phyloP scores from a whole-genome alignment of 2,113 vertebrate genomes.

The Nothoprocta pentlandii region DNA sequence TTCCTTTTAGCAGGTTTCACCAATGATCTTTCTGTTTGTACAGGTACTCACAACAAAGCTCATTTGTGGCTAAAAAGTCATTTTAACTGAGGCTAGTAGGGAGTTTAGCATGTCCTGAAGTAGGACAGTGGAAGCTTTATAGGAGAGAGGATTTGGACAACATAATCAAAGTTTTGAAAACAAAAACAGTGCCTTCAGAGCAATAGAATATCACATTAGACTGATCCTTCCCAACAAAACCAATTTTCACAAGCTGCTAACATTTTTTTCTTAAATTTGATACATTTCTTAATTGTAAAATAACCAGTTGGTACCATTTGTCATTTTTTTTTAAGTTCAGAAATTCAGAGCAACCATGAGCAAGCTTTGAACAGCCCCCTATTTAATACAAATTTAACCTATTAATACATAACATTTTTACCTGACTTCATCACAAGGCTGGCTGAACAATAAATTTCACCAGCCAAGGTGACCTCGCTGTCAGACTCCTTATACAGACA shows the following conservation, averaged over 20 bases:
- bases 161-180: background rate
- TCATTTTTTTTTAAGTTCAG: background rate
- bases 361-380: background rate
- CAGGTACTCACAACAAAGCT: background rate
- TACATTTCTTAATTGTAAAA: background rate
- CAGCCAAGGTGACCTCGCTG: slow-evolving; percentile 41
- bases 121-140: background rate
- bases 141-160: background rate
- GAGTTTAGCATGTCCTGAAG: background rate
- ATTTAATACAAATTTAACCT: background rate
- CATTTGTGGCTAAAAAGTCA: background rate
- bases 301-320: background rate
- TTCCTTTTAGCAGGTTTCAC: background rate
- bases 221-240: background rate
- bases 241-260: background rate
- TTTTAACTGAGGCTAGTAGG: background rate
- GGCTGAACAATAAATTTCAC: background rate
- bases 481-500: slow-evolving; percentile 18
- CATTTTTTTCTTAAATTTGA: background rate
- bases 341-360: background rate
- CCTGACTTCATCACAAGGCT: background rate
- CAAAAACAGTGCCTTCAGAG: background rate
- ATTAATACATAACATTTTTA: background rate
- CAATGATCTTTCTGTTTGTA: background rate
- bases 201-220: background rate